phyloP scores from a whole-genome alignment of 2,797 vertebrate genomes.

The Scolopax rusticola region DNA sequence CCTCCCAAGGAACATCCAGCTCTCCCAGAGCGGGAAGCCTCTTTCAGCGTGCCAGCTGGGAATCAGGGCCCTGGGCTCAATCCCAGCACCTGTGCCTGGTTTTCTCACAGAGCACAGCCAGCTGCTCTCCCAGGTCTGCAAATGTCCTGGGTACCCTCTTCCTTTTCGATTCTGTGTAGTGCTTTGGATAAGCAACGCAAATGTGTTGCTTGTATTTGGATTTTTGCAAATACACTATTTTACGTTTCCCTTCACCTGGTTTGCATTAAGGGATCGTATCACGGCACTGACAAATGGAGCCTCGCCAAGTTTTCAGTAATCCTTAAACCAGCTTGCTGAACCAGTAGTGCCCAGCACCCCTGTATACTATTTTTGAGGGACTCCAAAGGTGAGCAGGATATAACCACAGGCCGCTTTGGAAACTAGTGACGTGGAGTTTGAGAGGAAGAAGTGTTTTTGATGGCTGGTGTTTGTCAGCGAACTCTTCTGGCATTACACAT shows the following conservation, averaged over 20 bases:
- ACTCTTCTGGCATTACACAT: conserved; percentile 22
- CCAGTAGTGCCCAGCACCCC: neutral
- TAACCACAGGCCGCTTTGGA: neutral
- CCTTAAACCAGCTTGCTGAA: neutral
- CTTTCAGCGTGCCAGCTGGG: conserved; percentile 58
- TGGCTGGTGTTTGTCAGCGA: conserved; percentile 29
- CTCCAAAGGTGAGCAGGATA: neutral
- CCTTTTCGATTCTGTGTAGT: neutral
- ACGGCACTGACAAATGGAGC: neutral
- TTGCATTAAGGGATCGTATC: neutral
- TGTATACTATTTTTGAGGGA: neutral
- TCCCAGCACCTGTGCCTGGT: conserved; percentile 72
- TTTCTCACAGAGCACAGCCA: conserved; percentile 47
- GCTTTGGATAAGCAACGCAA: neutral
- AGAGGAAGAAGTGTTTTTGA: conserved; percentile 28
- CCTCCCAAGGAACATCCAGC: conserved; percentile 38
- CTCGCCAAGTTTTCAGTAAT: neutral
- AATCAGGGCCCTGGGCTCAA: conserved; percentile 51
- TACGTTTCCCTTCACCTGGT: neutral
- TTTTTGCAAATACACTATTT: conserved; percentile 13
- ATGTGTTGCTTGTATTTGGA: neutral
- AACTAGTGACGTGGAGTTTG: neutral
- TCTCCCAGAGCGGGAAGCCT: conserved; percentile 25
- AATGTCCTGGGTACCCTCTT: neutral
- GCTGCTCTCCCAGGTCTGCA: conserved; percentile 51